Evolutionary conservation across 1,140 invertebrate species (phyloP), one percentile per base, ranked within the genome.

Genomic region (Aphelenchoides avenae): DNA sequence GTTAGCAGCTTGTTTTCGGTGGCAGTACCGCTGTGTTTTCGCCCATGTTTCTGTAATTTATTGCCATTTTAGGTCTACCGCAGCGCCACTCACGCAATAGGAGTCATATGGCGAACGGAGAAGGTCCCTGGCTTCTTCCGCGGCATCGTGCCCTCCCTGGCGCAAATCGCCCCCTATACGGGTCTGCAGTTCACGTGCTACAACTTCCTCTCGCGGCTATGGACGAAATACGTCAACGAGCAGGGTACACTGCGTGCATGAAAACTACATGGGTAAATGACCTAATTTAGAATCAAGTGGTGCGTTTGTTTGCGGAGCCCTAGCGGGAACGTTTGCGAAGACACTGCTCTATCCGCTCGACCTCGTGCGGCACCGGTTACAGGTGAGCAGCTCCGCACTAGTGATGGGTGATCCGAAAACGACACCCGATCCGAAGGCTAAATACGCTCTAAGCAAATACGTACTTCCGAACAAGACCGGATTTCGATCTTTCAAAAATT

Each of bases 161-260:
- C 63, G 1, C 61, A 64, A 59, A 51, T 64, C 22, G 61, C 63
- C 37, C 61, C 61, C 5, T 64, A 61, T 59, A 64, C 61, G 27
- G 61, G 60, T 30, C 40, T 64, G 13, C 61, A 64, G 47, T 64
- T 64, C 47, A 22, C 43, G 13, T 51, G 30, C 30, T 64, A 64
- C 43, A 59, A 66, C 47, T 67, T 61, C 3, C 41, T 51, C 20
- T 26, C 13, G 20, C n/a, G 4, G 15, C 26, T 51, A 4, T 51
- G 48, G 48, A 42, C 11, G 20, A 9, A 48, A 49, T 51, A 37
- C 11, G n/a, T 51, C 5, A 52, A 37, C n/a, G 13, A 18, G 13
- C 52, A 53, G 30, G 46, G 52, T 53, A 18, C 31, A 24, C 27
- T 53, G 11, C 51, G 18, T 49, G 15, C 7, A 36, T 36, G 13